Base-by-base conservation (phyloP, 64 coral and sea anemone genomes). In the Anthopleura sola region DNA sequence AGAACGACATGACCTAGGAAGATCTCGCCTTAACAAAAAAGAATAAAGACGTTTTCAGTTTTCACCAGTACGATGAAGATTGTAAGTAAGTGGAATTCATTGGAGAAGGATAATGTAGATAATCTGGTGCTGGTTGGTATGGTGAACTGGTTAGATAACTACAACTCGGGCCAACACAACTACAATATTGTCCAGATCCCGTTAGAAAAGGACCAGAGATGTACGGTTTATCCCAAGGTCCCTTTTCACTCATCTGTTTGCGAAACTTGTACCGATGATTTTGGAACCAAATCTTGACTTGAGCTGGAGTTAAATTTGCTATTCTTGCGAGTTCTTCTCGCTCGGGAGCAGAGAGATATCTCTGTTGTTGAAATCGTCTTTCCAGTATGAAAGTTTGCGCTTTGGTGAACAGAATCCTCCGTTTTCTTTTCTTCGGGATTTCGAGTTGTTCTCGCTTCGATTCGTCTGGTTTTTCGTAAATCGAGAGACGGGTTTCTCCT, bases 201-300 rank as follows among this genome's bases (percentile, higher is more conserved):
- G 83, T 97, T 2, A 97, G 90, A 21, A 97, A 86, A 20, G 94
- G 80, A 46, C 90, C 87, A 5, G 90, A 85, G 34, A 89, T 86
- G 84, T 92, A 97, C 0, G 90, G 78, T 79, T 97, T 97, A 32
- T 97, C 94, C 94, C 94, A 97, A 21, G 88, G 94, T 29, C 94
- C 94, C 83, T 92, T 86, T 78, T 97, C 94, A 80, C 84, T 92
- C 51, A 97, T 99, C 84, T 99, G 97, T 83, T 99, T 99, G 17
- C 93, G 93, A 56, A 87, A 95, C 81, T 99, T 99, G 83, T 99
- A 99, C 71, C 92, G 77, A 77, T 94, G 92, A 75, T 94, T 94
- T 78, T 94, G 92, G 86, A 89, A 94, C 92, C 92, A 94, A 50
- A 94, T 94, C 80, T 94, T 94, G 0, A 94, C 87, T 87, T 94